Percentiles rank a stretch among this genome's conserved stretches.
phyloP scores from a whole-genome alignment of 2,797 vertebrate genomes.

The Taenioides sp. region DNA sequence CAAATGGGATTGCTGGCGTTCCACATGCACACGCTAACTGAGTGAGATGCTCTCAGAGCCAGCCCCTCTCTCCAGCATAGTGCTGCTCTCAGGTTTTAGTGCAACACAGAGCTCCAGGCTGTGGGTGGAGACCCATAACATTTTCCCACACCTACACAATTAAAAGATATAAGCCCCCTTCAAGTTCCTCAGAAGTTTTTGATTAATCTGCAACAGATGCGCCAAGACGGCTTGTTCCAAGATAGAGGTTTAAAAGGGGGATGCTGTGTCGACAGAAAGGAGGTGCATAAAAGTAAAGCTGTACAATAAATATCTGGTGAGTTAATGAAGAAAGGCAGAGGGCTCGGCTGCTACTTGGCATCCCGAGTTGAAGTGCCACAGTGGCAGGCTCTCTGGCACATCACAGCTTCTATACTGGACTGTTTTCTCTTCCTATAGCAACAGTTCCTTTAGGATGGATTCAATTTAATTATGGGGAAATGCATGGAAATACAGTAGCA shows the following conservation, averaged over 20 bases:
- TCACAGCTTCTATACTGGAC: slow-evolving; percentile 23
- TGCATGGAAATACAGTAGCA: not conserved
- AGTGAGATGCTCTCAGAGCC: slow-evolving; percentile 38
- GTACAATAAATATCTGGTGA: slow-evolving; percentile 65
- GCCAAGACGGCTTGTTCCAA: slow-evolving; percentile 62
- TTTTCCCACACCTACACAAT: slow-evolving; percentile 64
- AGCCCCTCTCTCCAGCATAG: slow-evolving; percentile 42
- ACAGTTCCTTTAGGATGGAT: not conserved
- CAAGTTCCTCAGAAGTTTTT: slow-evolving; percentile 68
- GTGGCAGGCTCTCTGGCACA: slow-evolving; percentile 31
- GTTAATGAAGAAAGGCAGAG: slow-evolving; percentile 60
- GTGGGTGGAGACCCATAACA: slow-evolving; percentile 63
- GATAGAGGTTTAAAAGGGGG: slow-evolving; percentile 57
- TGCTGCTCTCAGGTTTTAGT: slow-evolving; percentile 50
- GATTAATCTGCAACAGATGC: slow-evolving; percentile 71
- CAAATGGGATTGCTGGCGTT: slow-evolving; percentile 80
- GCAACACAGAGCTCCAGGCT: slow-evolving; percentile 52
- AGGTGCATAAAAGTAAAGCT: slow-evolving; percentile 62
- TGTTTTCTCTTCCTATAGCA: slow-evolving; percentile 21
- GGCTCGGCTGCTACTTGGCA: slow-evolving; percentile 36
- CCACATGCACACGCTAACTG: slow-evolving; percentile 20
- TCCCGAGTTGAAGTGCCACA: slow-evolving; percentile 25
- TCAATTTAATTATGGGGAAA: slow-evolving; percentile 1
- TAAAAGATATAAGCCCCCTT: slow-evolving; percentile 66
- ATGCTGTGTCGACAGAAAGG: slow-evolving; percentile 70